Evolutionary conservation across 1,140 invertebrate species (phyloP).

Genomic region (Papilio helenus): DNA sequence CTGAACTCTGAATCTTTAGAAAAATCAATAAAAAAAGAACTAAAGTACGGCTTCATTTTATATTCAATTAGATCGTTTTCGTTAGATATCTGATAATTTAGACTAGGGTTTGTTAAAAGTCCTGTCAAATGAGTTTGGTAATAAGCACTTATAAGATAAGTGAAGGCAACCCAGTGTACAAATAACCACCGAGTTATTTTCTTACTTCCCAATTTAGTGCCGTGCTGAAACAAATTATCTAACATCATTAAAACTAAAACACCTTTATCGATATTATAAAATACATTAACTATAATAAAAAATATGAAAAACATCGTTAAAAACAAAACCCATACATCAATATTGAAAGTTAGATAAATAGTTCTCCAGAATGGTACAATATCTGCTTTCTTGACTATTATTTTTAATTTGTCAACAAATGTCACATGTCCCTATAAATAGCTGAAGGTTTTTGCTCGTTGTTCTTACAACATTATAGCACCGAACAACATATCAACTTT

Average conservation of each 20-base stretch:
- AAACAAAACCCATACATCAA: slow-evolving; percentile 58
- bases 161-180: slow-evolving; percentile 59
- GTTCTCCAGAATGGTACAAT: slow-evolving; percentile 51
- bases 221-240: slow-evolving; percentile 50
- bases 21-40: slow-evolving; percentile 31
- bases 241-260: slow-evolving; percentile 53
- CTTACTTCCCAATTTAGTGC: slow-evolving; percentile 42
- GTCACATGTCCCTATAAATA: slow-evolving; percentile 53
- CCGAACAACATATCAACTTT: slow-evolving; percentile 44
- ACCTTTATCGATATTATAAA: slow-evolving; percentile 51
- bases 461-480: slow-evolving; percentile 51
- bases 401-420: slow-evolving; percentile 54
- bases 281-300: slow-evolving; percentile 45
- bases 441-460: slow-evolving; percentile 51
- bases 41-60: slow-evolving; percentile 53
- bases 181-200: slow-evolving; percentile 41
- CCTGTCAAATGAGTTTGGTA: slow-evolving; percentile 61
- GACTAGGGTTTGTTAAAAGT: slow-evolving; percentile 51
- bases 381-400: slow-evolving; percentile 56
- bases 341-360: slow-evolving; percentile 57
- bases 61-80: slow-evolving; percentile 48
- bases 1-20: neutral
- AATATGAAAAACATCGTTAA: slow-evolving; percentile 50
- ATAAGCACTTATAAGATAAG: slow-evolving; percentile 59
- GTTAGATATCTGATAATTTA: slow-evolving; percentile 50